Conservation (phyloP, 2,113 vertebrate genomes). For the Lates calcarifer region DNA sequence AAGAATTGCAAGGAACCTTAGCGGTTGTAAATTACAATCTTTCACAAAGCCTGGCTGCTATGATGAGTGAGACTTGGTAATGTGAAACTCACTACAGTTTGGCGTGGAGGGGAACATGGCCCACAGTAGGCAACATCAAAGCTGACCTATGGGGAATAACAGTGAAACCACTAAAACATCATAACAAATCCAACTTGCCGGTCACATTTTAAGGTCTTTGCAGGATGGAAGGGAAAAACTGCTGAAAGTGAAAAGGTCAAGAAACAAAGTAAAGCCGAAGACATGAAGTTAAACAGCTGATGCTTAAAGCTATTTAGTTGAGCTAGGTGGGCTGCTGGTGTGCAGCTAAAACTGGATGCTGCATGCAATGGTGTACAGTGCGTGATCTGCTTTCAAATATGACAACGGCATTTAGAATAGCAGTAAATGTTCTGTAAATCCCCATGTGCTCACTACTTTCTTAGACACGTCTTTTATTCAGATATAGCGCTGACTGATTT, state of each 20-base stretch:
- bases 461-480: neutral
- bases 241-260: neutral
- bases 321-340: neutral
- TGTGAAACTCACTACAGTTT: neutral
- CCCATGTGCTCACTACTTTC: neutral
- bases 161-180: neutral
- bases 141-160: neutral
- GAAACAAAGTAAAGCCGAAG: neutral
- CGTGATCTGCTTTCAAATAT: constrained; percentile 14
- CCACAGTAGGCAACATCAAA: neutral
- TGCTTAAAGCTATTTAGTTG: neutral
- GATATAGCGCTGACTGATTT: constrained; percentile 28
- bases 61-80: neutral
- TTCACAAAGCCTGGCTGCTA: neutral
- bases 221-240: neutral
- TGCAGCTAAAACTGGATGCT: neutral
- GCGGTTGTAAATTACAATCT: neutral
- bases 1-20: neutral
- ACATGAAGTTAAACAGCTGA: constrained; percentile 4
- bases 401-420: neutral
- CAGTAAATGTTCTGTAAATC: neutral
- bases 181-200: neutral
- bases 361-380: neutral
- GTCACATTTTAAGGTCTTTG: neutral
- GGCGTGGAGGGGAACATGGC: neutral